Evolutionary conservation across 2,888 invertebrate genomes (phyloP).

Genomic region (Macrosiphum euphorbiae): DNA sequence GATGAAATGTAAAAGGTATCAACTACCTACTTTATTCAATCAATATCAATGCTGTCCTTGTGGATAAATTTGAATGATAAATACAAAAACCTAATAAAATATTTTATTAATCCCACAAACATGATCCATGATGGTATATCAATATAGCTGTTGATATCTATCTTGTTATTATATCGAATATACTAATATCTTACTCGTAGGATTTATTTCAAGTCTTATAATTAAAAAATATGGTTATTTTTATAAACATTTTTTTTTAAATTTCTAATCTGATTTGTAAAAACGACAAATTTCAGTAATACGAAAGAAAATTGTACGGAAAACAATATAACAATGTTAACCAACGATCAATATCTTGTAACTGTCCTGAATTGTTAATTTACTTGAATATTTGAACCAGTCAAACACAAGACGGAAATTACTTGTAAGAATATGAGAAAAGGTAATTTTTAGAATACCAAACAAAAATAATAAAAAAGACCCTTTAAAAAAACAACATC

Average conservation of each 20-base stretch:
- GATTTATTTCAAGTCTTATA: not conserved
- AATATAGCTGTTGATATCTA: not conserved
- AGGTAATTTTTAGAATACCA: not conserved
- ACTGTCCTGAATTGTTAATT: not conserved
- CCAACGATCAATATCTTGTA: not conserved
- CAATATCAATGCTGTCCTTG: not conserved
- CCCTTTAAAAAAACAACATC: not conserved
- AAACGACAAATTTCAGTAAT: not conserved
- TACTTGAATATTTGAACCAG: constrained; percentile 34
- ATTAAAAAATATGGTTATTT: not conserved
- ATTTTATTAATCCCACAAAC: not conserved
- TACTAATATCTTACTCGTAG: not conserved
- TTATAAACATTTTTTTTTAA: not conserved
- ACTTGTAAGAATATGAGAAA: constrained; percentile 9
- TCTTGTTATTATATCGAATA: not conserved
- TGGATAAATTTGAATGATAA: not conserved
- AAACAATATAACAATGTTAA: not conserved
- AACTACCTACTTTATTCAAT: not conserved
- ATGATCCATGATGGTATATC: not conserved
- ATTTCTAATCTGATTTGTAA: not conserved
- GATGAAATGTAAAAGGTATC: not conserved
- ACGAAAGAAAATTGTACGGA: not conserved
- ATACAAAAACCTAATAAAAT: not conserved
- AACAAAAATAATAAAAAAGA: not conserved
- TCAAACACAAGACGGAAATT: not conserved